Percentiles rank a stretch among this genome's conserved stretches.
Conservation (phyloP, 2,888 invertebrate genomes). For the Corbicula japonica region DNA sequence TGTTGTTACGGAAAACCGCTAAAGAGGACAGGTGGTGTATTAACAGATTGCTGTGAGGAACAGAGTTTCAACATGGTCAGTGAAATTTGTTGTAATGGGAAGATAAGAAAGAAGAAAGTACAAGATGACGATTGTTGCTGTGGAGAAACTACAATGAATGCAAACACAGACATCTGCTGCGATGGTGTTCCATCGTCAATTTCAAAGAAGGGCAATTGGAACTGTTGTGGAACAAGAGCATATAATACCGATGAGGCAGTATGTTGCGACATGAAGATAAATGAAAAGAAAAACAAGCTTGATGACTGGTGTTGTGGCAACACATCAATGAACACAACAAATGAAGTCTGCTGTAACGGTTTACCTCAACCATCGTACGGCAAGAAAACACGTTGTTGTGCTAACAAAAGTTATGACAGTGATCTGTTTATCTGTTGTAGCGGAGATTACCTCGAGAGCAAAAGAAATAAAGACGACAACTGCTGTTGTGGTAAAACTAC, state of each 20-base stretch:
- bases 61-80: conserved; percentile 49
- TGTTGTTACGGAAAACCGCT: conserved; percentile 56
- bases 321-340: conserved; percentile 40
- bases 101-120: conserved; percentile 41
- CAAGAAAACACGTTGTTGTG: conserved; percentile 48
- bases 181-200: conserved; percentile 46
- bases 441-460: conserved; percentile 31
- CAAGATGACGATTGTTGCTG: conserved; percentile 51
- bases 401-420: conserved; percentile 38
- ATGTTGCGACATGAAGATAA: conserved; percentile 43
- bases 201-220: conserved; percentile 30
- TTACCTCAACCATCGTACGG: conserved; percentile 43
- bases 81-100: conserved; percentile 57
- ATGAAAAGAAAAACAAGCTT: conserved; percentile 28
- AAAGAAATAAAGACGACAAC: conserved; percentile 49
- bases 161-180: conserved; percentile 51
- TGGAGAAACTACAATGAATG: conserved; percentile 53
- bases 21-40: conserved; percentile 39
- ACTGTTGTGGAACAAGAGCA: conserved; percentile 47
- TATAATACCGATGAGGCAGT: conserved; percentile 37
- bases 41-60: conserved; percentile 51
- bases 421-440: conserved; percentile 52
- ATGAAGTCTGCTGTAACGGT: conserved; percentile 51
- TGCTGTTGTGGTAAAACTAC: conserved; percentile 61
- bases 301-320: conserved; percentile 60